phyloP scores from a whole-genome alignment of 2,797 vertebrate genomes.

The Pangasius mekongensis region DNA sequence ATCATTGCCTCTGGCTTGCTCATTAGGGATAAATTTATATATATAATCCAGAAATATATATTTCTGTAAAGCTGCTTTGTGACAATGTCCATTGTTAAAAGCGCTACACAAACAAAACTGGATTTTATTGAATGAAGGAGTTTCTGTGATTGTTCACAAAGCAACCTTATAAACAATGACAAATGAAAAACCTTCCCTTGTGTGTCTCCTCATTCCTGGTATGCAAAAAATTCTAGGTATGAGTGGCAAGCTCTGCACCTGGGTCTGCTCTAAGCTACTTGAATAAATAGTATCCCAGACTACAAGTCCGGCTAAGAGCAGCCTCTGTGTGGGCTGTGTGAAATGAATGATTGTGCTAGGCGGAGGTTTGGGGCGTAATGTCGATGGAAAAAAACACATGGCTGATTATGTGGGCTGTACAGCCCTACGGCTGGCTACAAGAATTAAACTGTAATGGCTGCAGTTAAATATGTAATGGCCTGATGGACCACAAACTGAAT shows the following conservation, averaged over 20 bases:
- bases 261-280: constrained; percentile 65
- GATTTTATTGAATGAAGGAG: not conserved
- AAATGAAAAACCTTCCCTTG: constrained; percentile 9
- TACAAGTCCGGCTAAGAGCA: constrained; percentile 55
- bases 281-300: constrained; percentile 44
- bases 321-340: constrained; percentile 42
- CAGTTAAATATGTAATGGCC: constrained; percentile 47
- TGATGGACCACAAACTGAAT: constrained; percentile 27
- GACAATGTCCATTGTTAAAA: not conserved
- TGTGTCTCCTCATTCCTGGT: not conserved
- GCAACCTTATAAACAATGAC: not conserved
- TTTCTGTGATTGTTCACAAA: not conserved
- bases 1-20: not conserved
- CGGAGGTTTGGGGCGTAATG: constrained; percentile 41
- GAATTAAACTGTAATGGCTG: constrained; percentile 46
- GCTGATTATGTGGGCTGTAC: constrained; percentile 36
- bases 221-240: constrained; percentile 14
- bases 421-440: constrained; percentile 26
- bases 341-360: constrained; percentile 50
- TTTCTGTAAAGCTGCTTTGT: not conserved
- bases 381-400: constrained; percentile 47
- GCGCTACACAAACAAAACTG: no score
- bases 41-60: not conserved
- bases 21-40: not conserved
- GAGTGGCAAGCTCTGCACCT: constrained; percentile 6